Percentiles rank a stretch among this genome's conserved stretches.
Conservation (phyloP, 2,113 vertebrate species). For the Gila orcuttii region DNA sequence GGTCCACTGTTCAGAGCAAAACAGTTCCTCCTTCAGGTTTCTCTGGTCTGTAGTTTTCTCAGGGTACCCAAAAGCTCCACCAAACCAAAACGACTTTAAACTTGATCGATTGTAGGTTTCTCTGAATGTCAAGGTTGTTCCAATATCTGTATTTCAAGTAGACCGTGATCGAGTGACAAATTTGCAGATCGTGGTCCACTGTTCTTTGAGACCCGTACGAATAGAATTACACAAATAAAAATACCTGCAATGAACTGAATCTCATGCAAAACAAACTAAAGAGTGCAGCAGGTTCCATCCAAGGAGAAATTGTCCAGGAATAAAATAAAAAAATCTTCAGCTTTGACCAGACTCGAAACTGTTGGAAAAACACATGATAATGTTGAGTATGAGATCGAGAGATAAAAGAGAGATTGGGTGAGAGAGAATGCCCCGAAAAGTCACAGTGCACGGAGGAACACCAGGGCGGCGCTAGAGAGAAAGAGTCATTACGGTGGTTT, state of each 20-base stretch:
- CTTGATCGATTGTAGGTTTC: background rate
- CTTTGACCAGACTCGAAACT: conserved; percentile 33
- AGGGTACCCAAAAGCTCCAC: background rate
- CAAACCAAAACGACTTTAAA: background rate
- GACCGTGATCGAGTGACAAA: background rate
- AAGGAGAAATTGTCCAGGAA: conserved; percentile 29
- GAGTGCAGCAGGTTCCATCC: conserved; percentile 48
- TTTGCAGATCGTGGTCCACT: conserved; percentile 9
- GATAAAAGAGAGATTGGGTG: conserved; percentile 17
- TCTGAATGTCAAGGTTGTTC: conserved; percentile 3
- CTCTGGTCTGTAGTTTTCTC: background rate
- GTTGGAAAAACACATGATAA: conserved; percentile 26
- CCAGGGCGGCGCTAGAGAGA: conserved; percentile 53
- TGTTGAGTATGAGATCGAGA: conserved; percentile 1
- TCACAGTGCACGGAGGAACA: conserved; percentile 64
- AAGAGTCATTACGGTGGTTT: conserved; percentile 39
- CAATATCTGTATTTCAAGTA: background rate
- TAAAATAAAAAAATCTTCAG: conserved; percentile 2
- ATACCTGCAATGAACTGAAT: conserved; percentile 49
- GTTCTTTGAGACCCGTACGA: conserved; percentile 53
- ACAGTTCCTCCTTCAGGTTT: background rate
- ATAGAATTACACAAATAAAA: conserved; percentile 54
- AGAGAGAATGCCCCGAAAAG: conserved; percentile 57
- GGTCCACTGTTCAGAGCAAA: conserved; percentile 18
- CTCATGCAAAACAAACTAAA: conserved; percentile 57